Percentiles rank a stretch among this genome's conserved stretches.
Conservation (phyloP, 2,113 vertebrate species). For the Tor tambroides region DNA sequence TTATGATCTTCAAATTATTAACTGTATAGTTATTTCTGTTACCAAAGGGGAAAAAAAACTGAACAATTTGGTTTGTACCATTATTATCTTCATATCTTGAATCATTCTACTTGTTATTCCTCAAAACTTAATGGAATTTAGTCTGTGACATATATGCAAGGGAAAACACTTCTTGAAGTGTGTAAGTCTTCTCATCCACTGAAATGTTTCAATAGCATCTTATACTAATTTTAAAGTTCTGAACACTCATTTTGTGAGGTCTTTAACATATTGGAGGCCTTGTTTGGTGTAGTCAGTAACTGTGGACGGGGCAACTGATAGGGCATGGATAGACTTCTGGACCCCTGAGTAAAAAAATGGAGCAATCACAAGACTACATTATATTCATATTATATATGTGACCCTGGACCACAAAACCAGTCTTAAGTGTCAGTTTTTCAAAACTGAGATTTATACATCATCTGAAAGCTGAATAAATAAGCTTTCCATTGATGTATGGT, state of each 20-base stretch:
- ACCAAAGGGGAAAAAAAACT: neutral
- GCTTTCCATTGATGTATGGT: too few relatives aligned
- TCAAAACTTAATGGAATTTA: neutral
- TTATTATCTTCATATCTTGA: neutral
- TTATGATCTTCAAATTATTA: conserved; percentile 1
- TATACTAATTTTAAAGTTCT: neutral
- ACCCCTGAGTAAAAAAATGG: conserved; percentile 77
- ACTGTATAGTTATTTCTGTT: neutral
- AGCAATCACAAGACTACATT: neutral
- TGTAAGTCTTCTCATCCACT: neutral
- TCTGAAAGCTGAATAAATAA: too few relatives aligned
- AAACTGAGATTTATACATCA: too few relatives aligned
- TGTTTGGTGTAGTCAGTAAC: conserved; percentile 78
- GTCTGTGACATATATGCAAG: neutral
- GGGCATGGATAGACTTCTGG: conserved; percentile 77
- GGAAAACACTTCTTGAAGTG: neutral
- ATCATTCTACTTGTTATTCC: neutral
- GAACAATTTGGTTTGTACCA: neutral
- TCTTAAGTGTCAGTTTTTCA: too few relatives aligned
- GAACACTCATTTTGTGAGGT: conserved; percentile 79
- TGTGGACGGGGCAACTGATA: conserved; percentile 85
- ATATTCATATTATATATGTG: neutral
- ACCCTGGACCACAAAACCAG: too few relatives aligned
- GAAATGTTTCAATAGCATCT: neutral
- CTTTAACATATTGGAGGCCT: conserved; percentile 84